These are phyloP conservation scores for Coryphaenoides rupestris DNA, from an alignment of 2,113 vertebrate genomes.

Conservation along the genomic window DNA sequence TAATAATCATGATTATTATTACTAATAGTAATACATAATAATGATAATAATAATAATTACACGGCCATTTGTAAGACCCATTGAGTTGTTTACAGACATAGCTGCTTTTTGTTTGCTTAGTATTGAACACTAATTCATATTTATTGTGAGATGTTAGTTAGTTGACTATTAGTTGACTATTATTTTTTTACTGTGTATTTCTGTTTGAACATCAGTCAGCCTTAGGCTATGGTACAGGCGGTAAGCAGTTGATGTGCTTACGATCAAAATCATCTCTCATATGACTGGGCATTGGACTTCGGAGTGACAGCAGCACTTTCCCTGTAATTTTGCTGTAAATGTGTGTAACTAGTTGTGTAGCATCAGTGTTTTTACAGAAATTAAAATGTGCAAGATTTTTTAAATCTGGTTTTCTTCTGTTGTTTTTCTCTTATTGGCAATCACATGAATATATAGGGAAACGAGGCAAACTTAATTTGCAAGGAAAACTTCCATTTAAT, in stretches of 20 bases:
- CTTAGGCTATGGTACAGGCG: constrained; percentile 16
- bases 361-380: constrained; percentile 48
- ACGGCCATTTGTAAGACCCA: background rate
- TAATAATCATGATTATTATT: constrained; percentile 19
- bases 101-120: constrained; percentile 42
- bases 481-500: constrained; percentile 24
- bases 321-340: constrained; percentile 33
- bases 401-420: background rate
- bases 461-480: background rate
- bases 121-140: constrained; percentile 64
- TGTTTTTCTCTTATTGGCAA: background rate
- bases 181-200: constrained; percentile 31
- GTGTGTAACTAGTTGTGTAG: constrained; percentile 45
- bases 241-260: constrained; percentile 12
- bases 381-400: constrained; percentile 40
- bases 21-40: background rate
- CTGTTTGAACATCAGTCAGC: constrained; percentile 13
- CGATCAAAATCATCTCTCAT: constrained; percentile 62
- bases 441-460: background rate
- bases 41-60: background rate
- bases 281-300: constrained; percentile 28
- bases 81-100: constrained; percentile 54
- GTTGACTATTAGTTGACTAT: constrained; percentile 19
- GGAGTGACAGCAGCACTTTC: constrained; percentile 50
- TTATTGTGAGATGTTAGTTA: constrained; percentile 50